Percentiles rank a stretch among this genome's conserved stretches.
phyloP scores from a whole-genome alignment of 2,113 vertebrate species.

The Dolichallabes microphthalmus region DNA sequence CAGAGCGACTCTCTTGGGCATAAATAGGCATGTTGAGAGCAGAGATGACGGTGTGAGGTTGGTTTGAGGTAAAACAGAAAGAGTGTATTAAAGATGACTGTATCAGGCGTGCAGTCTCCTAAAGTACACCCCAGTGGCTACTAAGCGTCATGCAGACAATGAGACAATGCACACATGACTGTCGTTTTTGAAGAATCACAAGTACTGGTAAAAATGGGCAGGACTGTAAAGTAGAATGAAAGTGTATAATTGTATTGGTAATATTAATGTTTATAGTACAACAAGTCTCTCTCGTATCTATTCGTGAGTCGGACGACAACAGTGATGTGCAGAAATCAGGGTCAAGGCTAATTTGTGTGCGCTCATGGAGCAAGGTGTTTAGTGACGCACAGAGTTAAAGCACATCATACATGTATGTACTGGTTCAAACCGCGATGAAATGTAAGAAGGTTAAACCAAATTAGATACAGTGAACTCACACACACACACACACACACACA shows the following conservation, averaged over 20 bases:
- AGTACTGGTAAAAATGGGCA: not conserved
- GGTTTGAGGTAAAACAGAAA: constrained; percentile 42
- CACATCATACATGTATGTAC: not conserved
- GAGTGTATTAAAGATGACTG: not conserved
- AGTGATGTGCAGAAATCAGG: not conserved
- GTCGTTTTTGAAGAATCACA: not conserved
- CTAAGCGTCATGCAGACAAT: constrained; percentile 1
- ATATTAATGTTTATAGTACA: not conserved
- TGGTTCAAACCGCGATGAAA: not conserved
- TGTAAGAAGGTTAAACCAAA: not conserved
- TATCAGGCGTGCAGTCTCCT: not conserved
- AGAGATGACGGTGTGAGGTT: constrained; percentile 25
- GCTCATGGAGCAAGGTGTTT: not conserved
- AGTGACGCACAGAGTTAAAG: not conserved
- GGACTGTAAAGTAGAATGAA: not conserved
- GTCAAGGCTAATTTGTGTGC: not conserved
- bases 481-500: not conserved
- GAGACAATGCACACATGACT: not conserved
- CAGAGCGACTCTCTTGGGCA: constrained; percentile 30
- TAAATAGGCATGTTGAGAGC: constrained; percentile 25
- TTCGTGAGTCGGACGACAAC: not conserved
- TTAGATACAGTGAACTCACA: not conserved
- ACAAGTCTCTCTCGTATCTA: not conserved
- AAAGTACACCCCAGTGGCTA: constrained; percentile 4
- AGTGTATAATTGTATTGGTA: not conserved